Percentiles rank a stretch among this genome's conserved stretches.
Conservation (phyloP, 2,888 invertebrate species). For the Cosmorhoe ocellata region DNA sequence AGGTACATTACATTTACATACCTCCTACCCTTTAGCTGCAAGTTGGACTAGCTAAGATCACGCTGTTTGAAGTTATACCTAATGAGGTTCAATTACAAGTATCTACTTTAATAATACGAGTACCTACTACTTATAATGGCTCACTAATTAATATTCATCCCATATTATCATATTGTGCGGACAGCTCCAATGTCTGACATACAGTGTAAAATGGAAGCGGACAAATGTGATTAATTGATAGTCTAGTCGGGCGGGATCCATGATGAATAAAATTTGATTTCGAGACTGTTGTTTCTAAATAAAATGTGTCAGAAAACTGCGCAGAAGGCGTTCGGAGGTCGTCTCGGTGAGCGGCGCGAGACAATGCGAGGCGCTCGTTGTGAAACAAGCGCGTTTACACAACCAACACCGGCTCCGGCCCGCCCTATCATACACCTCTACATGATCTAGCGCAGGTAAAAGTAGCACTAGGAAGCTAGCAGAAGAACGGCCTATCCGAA, state of each 20-base stretch:
- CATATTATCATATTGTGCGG: neutral
- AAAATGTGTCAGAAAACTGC: conserved; percentile 63
- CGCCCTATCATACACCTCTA: conserved; percentile 54
- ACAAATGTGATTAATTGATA: too few species aligned
- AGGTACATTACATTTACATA: conserved; percentile 10
- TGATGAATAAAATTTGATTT: conserved; percentile 33
- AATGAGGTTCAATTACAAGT: conserved; percentile 2
- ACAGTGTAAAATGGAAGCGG: neutral
- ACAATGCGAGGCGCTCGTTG: conserved; percentile 79
- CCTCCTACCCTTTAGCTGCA: conserved; percentile 23
- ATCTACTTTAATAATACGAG: too few species aligned
- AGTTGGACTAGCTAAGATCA: conserved; percentile 38
- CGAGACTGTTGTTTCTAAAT: conserved; percentile 26
- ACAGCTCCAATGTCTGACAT: conserved; percentile 1
- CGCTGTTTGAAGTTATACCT: conserved; percentile 31
- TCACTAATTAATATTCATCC: conserved; percentile 9
- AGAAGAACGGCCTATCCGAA: conserved; percentile 30
- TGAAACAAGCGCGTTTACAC: conserved; percentile 71
- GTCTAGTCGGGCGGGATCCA: neutral
- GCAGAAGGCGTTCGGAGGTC: conserved; percentile 64
- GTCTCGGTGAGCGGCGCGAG: conserved; percentile 79
- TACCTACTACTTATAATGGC: neutral
- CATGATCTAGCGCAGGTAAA: conserved; percentile 46
- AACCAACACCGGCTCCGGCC: conserved; percentile 29
- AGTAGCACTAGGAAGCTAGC: conserved; percentile 37